These are phyloP conservation scores for Geotrypetes seraphini DNA, from an alignment of 2,797 vertebrate genomes.

Conservation along the genomic window DNA sequence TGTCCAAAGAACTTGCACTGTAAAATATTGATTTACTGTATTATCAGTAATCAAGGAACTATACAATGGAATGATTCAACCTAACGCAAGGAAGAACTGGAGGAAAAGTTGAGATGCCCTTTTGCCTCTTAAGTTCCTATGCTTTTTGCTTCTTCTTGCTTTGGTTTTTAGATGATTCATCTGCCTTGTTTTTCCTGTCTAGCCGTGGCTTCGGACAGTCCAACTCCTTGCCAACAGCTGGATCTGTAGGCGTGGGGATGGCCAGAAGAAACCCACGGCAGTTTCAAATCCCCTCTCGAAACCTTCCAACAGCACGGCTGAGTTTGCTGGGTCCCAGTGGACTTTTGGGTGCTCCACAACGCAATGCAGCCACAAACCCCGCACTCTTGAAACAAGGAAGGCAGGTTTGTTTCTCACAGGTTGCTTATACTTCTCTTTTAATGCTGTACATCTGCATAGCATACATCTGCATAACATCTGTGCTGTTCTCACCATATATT, in stretches of 20 bases:
- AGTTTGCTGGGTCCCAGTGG: constrained; percentile 76
- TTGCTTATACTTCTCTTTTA: too few species aligned
- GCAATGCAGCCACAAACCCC: constrained; percentile 73
- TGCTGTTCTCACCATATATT: too few species aligned
- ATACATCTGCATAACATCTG: too few species aligned
- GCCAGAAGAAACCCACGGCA: constrained; percentile 81
- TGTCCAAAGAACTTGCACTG: too few species aligned
- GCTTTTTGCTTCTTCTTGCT: accelerated
- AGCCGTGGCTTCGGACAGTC: constrained; percentile 89
- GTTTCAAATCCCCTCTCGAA: constrained; percentile 90
- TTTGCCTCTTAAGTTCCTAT: accelerated
- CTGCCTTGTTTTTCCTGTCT: constrained; percentile 1
- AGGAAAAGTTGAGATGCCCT: too few species aligned
- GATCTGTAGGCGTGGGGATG: constrained; percentile 74
- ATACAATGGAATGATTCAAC: too few species aligned
- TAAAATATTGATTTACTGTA: too few species aligned
- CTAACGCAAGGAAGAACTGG: too few species aligned
- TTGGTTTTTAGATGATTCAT: too few species aligned
- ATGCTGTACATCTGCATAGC: too few species aligned
- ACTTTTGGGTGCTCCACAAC: constrained; percentile 73
- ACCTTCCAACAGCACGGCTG: constrained; percentile 77
- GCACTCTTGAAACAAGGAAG: constrained; percentile 87
- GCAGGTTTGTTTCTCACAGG: constrained; percentile 90
- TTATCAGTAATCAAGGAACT: too few species aligned
- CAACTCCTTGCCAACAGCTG: constrained; percentile 82